phyloP scores from a whole-genome alignment of 2,113 vertebrate genomes.

The Siphamia tubifer region DNA sequence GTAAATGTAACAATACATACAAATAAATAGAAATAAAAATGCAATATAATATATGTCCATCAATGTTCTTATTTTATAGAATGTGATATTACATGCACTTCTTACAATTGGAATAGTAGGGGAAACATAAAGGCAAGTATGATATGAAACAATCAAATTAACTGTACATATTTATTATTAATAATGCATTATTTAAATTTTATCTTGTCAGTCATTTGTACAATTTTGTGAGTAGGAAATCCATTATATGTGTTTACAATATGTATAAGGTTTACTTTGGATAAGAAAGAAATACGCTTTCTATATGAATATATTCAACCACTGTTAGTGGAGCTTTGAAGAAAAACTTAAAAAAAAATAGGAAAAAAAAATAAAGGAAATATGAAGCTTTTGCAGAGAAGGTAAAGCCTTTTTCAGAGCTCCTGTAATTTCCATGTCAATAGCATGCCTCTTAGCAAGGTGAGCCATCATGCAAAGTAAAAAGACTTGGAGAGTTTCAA shows the following conservation, averaged over 20 bases:
- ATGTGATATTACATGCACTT: no score
- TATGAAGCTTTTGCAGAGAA: conserved; percentile 9
- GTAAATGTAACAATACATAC: not conserved
- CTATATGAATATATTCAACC: no score
- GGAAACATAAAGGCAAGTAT: no score
- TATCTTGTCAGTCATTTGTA: no score
- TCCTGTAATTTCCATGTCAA: conserved; percentile 63
- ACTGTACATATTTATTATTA: no score
- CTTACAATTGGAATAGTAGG: no score
- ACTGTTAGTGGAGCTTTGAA: conserved; percentile 18
- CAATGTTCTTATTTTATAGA: not conserved
- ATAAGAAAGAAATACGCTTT: not conserved
- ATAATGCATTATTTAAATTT: no score
- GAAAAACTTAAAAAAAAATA: not conserved
- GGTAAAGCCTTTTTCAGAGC: conserved; percentile 10
- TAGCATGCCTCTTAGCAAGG: conserved; percentile 53
- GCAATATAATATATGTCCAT: not conserved
- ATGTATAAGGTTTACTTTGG: not conserved
- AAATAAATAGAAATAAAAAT: not conserved
- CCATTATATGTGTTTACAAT: no score
- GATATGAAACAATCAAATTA: no score
- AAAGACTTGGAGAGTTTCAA: conserved; percentile 38
- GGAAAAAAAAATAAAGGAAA: not conserved
- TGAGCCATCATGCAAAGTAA: conserved; percentile 42
- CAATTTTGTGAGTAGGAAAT: no score